Conservation (phyloP, 2,888 invertebrate genomes). For the Nasonovia ribisnigri region DNA sequence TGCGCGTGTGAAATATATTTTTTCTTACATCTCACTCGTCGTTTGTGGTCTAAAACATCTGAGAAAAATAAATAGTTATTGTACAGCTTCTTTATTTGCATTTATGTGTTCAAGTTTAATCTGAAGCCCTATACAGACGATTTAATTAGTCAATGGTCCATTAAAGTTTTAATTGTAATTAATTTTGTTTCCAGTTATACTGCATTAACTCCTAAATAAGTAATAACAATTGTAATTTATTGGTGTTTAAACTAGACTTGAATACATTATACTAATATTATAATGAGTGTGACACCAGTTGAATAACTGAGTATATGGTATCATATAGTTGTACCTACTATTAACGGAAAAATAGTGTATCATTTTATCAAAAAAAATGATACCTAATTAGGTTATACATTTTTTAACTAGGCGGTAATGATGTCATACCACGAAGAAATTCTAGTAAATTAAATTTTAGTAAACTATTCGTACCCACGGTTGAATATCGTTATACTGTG, state of each 20-base stretch:
- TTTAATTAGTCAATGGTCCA: not conserved
- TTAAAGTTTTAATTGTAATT: not conserved
- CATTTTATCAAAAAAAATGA: not conserved
- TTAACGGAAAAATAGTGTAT: not conserved
- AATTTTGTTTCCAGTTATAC: not conserved
- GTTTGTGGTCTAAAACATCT: slow-evolving; percentile 11
- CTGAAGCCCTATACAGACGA: too few species aligned
- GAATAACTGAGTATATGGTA: not conserved
- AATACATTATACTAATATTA: not conserved
- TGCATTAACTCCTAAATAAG: not conserved
- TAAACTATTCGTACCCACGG: not conserved
- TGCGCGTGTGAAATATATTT: slow-evolving; percentile 52
- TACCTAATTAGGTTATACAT: not conserved
- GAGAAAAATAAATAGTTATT: not conserved
- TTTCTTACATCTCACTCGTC: not conserved
- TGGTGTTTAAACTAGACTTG: not conserved
- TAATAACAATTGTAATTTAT: not conserved
- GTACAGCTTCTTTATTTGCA: slow-evolving; percentile 16
- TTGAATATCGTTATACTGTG: not conserved
- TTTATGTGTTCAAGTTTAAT: not conserved
- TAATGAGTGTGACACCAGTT: not conserved
- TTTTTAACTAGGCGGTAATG: not conserved
- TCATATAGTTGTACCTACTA: not conserved
- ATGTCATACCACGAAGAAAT: not conserved
- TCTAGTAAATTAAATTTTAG: not conserved